Conservation (phyloP, 2,797 vertebrate genomes). For the Mus caroli region DNA sequence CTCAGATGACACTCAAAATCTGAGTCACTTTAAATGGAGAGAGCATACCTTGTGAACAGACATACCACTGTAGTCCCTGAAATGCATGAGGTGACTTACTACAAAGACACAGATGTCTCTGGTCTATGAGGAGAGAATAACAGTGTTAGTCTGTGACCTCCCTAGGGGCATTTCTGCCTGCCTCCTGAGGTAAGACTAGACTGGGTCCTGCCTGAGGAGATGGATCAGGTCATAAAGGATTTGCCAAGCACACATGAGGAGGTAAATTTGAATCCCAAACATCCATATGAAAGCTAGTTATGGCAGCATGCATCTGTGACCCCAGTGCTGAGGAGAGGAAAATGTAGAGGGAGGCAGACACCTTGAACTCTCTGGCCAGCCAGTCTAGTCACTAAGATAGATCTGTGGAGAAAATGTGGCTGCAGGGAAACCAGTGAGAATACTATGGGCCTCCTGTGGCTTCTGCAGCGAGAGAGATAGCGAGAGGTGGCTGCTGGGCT, state of each 20-base stretch:
- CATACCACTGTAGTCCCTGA: background rate
- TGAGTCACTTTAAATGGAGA: slow-evolving; percentile 46
- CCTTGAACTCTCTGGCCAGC: background rate
- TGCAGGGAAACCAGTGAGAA: background rate
- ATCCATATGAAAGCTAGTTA: background rate
- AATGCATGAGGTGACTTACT: background rate
- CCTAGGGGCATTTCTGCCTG: background rate
- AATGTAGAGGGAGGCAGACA: background rate
- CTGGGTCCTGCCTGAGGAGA: background rate
- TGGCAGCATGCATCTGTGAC: background rate
- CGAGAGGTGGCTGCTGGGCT: background rate
- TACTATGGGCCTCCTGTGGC: background rate
- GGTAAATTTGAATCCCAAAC: background rate
- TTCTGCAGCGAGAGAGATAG: background rate
- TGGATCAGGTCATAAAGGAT: background rate
- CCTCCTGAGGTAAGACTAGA: background rate
- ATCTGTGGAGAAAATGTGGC: background rate
- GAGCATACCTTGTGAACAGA: background rate
- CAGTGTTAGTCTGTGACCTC: background rate
- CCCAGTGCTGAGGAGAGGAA: background rate
- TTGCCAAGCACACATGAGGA: background rate
- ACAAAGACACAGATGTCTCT: background rate
- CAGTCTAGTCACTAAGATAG: background rate
- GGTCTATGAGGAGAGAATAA: background rate
- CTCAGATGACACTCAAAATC: slow-evolving; percentile 3